Evolutionary conservation across 2,797 vertebrate genomes (phyloP), one percentile per base, ranked within the genome.

Genomic region (Silurus lanzhouensis): DNA sequence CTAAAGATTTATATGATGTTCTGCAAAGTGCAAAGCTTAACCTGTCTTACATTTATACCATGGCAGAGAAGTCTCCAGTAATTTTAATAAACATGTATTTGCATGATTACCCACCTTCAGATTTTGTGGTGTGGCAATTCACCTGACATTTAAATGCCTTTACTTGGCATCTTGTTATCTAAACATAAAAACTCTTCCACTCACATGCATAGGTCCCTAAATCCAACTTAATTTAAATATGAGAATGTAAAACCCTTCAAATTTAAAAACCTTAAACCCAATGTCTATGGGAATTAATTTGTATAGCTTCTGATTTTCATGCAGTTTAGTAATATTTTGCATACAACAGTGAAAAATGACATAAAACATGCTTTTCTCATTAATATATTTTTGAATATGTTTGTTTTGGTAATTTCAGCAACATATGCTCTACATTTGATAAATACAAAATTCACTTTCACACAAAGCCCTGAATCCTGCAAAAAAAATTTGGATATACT

Each of bases 111-210:
- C 84, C 84, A 74, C 57, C n/a, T 17, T 0, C 58, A n/a, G 58
- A 74, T 22, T 80, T 7, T 25, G 1, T 27, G 25, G 85, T 2
- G 86, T 12, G 91, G 91, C 92, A 20, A 58, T 82, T 85, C 58
- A 31, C n/a, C 58, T 87, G 20, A 82, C 82, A 63, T 70, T 27
- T 31, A 67, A 68, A 83, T 67, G 14, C 19, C 2, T 78, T 58
- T 57, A 31, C 10, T 22, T 46, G 20, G n/a, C 48, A 52, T 52
- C 48, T 52, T 52, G 31, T 6, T 38, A 57, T 71, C 66, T 71
- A 48, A 19, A 78, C 48, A 19, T 19, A 57, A 22, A 46, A 22
- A 74, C 14, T 25, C 5, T 14, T 55, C 5, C 3, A 66, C 66
- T 83, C 57, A 55, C 63, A 68, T 48, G 27, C n/a, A 52, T 48